Base-by-base conservation (phyloP, 2,888 invertebrate species). In the Drosophila maculinotata region DNA sequence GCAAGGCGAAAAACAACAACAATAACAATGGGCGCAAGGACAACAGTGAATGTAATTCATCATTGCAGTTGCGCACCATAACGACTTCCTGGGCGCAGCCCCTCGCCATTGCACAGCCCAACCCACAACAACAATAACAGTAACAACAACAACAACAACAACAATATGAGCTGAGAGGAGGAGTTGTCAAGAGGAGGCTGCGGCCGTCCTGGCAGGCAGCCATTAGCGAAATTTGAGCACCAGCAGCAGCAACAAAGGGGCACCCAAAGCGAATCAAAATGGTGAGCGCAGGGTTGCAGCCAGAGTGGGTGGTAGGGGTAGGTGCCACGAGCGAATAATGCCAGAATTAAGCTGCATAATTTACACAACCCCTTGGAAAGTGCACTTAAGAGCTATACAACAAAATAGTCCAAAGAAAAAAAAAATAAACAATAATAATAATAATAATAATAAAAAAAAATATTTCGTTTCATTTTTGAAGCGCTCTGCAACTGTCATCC, bases 181-280 rank as follows among this genome's bases (percentile, higher is more conserved):
- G 9, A 4, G 31, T 30, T 52, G 41, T 41, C 8, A 48, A 25
- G 45, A 77, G 56, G 38, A 78, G 70, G 53, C 56, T 64, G 74
- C 65, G 76, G 65, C 69, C 76, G 83, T 79, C 38, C 87, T 78
- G 66, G 63, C 78, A 49, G 80, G 86, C 88, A 87, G 84, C 84
- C 88, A 83, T 83, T 86, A 87, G 86, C 81, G 87, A 86, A 87
- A 83, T 83, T 80, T 80, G 84, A 86, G 82, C 79, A 80, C 72
- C 78, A 69, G 33, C 48, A 48, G 31, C 49, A 57, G 41, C 69
- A 73, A 49, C 54, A 57, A 52, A 20, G 49, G 59, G 69, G 86
- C 86, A 83, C 81, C 81, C 85, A 81, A 69, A 67, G 79, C 87
- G 82, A 87, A 75, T 84, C 66, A 67, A 79, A 85, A 70, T 64